Percentiles rank a stretch among this genome's conserved stretches.
phyloP scores from a whole-genome alignment of 2,113 vertebrate genomes.

The Mus pahari region DNA sequence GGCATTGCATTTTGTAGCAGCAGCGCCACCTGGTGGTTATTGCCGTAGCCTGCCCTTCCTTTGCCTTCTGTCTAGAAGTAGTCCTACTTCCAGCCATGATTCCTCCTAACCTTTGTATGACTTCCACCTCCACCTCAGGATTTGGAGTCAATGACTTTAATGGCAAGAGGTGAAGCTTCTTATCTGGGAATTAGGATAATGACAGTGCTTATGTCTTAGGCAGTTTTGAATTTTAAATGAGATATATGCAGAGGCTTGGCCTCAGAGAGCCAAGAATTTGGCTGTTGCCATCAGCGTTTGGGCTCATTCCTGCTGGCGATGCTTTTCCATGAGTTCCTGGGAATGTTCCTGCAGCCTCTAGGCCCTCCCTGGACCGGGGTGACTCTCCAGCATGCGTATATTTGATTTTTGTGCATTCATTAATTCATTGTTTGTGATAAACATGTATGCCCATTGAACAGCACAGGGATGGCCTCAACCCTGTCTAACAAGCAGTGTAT shows the following conservation, averaged over 20 bases:
- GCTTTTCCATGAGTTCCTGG: neutral
- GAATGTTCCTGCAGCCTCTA: neutral
- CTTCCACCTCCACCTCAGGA: neutral
- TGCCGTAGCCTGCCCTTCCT: neutral
- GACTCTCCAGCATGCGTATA: neutral
- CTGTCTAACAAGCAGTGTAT: neutral
- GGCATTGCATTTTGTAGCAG: neutral
- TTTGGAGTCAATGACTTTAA: neutral
- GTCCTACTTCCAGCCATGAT: neutral
- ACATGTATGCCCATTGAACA: neutral
- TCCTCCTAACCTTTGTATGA: neutral
- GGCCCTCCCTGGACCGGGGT: too few relatives aligned
- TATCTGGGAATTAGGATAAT: neutral
- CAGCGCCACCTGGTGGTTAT: slow-evolving; percentile 58
- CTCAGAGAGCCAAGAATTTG: neutral
- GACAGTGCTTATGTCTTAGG: neutral
- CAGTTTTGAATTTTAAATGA: neutral
- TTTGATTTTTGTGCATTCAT: neutral
- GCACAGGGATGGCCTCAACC: neutral
- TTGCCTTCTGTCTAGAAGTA: neutral
- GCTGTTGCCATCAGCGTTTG: neutral
- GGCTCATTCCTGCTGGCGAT: neutral
- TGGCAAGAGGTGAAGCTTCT: neutral
- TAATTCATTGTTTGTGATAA: neutral
- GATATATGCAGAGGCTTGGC: neutral